Percentiles rank a stretch among this genome's conserved stretches.
phyloP scores from a whole-genome alignment of 2,888 invertebrate genomes.

The Ceriagrion tenellum region DNA sequence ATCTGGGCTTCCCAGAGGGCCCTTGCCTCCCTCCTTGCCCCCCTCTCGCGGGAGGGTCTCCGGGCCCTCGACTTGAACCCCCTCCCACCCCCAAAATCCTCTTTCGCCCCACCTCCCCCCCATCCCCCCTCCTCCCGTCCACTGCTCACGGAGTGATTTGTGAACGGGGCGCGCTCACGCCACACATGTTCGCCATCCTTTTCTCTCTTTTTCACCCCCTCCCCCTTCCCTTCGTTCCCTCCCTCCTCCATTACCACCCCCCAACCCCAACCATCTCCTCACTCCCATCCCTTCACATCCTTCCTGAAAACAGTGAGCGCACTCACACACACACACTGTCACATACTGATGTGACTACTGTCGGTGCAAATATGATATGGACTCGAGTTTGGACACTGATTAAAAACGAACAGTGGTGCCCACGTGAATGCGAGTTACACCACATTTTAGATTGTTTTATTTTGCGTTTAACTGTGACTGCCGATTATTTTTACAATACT shows the following conservation, averaged over 20 bases:
- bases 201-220: neutral
- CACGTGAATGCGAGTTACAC: no score
- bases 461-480: no score
- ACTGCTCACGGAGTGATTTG: constrained; percentile 46
- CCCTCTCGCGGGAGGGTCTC: no score
- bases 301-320: neutral
- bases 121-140: neutral
- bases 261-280: neutral
- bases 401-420: no score
- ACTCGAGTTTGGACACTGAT: no score
- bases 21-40: no score
- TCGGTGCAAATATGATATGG: no score
- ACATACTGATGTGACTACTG: no score
- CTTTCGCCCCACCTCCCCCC: neutral
- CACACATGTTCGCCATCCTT: constrained; percentile 58
- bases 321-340: no score
- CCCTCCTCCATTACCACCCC: neutral
- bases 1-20: no score
- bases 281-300: neutral
- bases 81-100: neutral
- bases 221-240: neutral
- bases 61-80: neutral
- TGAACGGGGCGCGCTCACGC: constrained; percentile 30
- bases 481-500: no score
- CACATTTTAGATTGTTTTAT: no score